phyloP scores from a whole-genome alignment of 2,888 invertebrate species.

The Hirtodrosophila confusa region DNA sequence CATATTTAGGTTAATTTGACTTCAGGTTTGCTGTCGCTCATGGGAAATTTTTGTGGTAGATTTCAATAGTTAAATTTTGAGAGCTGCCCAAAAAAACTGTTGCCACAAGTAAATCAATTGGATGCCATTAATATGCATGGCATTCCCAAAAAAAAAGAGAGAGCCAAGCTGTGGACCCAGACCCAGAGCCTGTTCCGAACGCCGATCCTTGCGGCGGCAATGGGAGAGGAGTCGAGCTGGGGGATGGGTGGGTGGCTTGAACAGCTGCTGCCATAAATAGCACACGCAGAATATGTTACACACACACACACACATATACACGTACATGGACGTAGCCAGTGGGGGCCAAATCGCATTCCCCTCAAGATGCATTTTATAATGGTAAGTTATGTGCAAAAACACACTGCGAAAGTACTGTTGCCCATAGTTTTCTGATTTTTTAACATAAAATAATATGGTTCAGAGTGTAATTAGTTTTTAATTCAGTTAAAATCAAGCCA shows the following conservation, averaged over 20 bases:
- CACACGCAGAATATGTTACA: conserved; percentile 41
- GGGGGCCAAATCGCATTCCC: no score
- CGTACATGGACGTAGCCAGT: conserved; percentile 2
- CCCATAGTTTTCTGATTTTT: no score
- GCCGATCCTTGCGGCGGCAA: not conserved
- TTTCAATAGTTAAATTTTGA: conserved; percentile 31
- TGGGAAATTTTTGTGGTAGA: not conserved
- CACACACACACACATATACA: conserved; percentile 25
- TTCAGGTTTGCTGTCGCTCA: no score
- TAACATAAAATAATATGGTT: no score
- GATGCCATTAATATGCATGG: conserved; percentile 71
- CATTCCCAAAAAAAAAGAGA: conserved; percentile 29
- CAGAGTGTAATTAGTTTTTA: no score
- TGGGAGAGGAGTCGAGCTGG: not conserved
- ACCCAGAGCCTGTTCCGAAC: conserved; percentile 2
- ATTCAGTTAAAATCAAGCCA: no score
- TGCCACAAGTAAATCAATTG: conserved; percentile 70
- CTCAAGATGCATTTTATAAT: no score
- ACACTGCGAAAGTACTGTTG: no score
- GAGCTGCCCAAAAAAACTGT: conserved; percentile 14
- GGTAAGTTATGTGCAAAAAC: no score
- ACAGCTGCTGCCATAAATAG: conserved; percentile 70
- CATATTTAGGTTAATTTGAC: no score
- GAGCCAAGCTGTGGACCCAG: conserved; percentile 18
- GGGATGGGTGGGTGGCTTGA: conserved; percentile 12